Conservation (phyloP, 2,888 invertebrate species). For the Apotomis capreana region DNA sequence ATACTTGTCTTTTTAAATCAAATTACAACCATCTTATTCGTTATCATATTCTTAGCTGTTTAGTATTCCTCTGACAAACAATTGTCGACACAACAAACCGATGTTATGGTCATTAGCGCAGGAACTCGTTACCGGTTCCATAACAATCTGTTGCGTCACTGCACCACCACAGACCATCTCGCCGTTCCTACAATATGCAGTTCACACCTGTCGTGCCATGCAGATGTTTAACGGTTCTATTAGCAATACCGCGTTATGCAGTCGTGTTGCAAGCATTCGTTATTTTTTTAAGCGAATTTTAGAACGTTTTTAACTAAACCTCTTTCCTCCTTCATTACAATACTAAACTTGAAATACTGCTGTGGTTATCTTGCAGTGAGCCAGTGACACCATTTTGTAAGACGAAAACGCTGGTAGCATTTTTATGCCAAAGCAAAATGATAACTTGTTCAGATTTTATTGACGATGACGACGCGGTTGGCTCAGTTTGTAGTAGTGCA, state of each 20-base stretch:
- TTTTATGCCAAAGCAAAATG: too few relatives aligned
- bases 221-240: conserved; percentile 47
- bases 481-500: too few relatives aligned
- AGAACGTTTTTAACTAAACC: background rate
- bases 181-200: conserved; percentile 19
- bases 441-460: background rate
- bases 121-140: conserved; percentile 32
- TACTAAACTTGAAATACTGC: background rate
- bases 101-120: conserved; percentile 38
- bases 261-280: conserved; percentile 45
- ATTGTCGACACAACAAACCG: conserved; percentile 23
- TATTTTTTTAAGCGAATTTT: conserved; percentile 40
- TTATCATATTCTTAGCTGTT: background rate
- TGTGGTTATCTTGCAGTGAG: too few relatives aligned
- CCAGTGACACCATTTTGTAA: too few relatives aligned
- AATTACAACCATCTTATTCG: background rate
- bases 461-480: background rate
- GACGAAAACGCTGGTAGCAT: too few relatives aligned
- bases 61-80: conserved; percentile 19
- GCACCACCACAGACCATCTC: conserved; percentile 2
- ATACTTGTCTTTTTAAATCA: background rate
- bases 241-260: conserved; percentile 46
- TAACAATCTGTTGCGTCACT: conserved; percentile 35
- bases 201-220: conserved; percentile 32
- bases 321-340: background rate